Base-by-base conservation (phyloP, 2,888 invertebrate species). In the Eupithecia exiguata region DNA sequence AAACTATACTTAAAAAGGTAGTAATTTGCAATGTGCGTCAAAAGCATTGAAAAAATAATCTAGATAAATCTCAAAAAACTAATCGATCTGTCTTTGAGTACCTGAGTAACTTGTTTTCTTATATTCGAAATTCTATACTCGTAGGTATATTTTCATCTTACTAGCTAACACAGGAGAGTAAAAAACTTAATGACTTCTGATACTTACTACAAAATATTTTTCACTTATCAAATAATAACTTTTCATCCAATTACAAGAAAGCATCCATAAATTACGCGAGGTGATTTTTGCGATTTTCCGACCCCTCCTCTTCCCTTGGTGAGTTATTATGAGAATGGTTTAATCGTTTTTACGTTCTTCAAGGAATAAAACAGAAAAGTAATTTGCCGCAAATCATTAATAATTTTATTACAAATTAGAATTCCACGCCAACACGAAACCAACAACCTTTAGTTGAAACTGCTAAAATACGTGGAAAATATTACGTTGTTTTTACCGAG, bases 21-120 rank as follows among this genome's bases (percentile, higher is more conserved):
- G 5, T 30, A 14, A 61, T 16, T 35, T 35, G 36, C 14, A 53
- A 68, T 68, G 68, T 68, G 68, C 68, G 69, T n/a, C n/a, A n/a
- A 25, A 58, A n/a, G 21, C 25, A 53, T 62, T 18, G 35, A 35
- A 62, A 62, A 18, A 62, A 30, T 30, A n/a, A 62, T 35, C 62
- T 62, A 5, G 1, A n/a, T n/a, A 16, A 16, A 58, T 25, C 25
- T 25, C n/a, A 1, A 5, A 12, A 58, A 21, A 58, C 25, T 12
- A 53, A 21, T 53, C 53, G 21, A 5, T 21, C 53, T 58, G 12
- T 25, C 25, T 25, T 53, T 53, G 12, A n/a, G n/a, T 49, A 18
- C 2, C n/a, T n/a, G n/a, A n/a, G n/a, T 30, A 30, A 30, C 2
- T 30, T 30, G 1, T 30, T 30, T 30, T 30, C 2, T 30, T 30